These are phyloP conservation scores for Drosophila pseudoobscura DNA, from an alignment of 1,140 invertebrate species.

Conservation along the genomic window DNA sequence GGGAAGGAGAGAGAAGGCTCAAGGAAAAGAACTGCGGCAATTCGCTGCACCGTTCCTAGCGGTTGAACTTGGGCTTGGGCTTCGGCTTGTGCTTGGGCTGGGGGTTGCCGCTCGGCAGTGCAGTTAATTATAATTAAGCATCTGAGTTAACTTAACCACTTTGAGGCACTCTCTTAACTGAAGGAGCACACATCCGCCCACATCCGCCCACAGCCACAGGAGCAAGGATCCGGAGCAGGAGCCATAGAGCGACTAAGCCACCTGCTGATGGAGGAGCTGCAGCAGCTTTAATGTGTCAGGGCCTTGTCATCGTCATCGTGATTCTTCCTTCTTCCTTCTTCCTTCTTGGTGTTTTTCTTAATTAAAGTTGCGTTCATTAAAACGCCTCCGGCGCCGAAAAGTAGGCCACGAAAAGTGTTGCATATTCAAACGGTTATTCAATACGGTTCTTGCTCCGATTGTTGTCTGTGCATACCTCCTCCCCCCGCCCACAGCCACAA, in stretches of 20 bases:
- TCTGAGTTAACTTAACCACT: constrained; percentile 78
- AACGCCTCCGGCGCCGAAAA: constrained; percentile 49
- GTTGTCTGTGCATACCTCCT: constrained; percentile 1
- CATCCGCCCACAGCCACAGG: no score
- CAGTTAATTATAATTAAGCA: constrained; percentile 83
- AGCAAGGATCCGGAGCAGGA: no score
- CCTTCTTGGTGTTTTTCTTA: constrained; percentile 39
- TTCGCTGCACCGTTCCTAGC: constrained; percentile 72
- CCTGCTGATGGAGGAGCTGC: constrained; percentile 18
- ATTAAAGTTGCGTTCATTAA: constrained; percentile 75
- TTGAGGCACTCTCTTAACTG: constrained; percentile 50
- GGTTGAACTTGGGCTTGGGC: constrained; percentile 65
- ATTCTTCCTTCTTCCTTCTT: not conserved
- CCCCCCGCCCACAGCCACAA: no score
- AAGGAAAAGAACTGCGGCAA: constrained; percentile 51
- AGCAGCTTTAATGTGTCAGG: constrained; percentile 52
- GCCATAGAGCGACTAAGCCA: constrained; percentile 7
- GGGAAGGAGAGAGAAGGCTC: not conserved
- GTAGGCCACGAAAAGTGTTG: constrained; percentile 75
- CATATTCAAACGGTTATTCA: constrained; percentile 73
- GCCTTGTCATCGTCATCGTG: no score
- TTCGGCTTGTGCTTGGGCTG: constrained; percentile 27
- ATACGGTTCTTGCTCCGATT: constrained; percentile 40
- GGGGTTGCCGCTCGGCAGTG: constrained; percentile 42
- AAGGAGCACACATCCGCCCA: not conserved